phyloP scores from a whole-genome alignment of 1,140 invertebrate genomes.

The Nasonia vitripennis region DNA sequence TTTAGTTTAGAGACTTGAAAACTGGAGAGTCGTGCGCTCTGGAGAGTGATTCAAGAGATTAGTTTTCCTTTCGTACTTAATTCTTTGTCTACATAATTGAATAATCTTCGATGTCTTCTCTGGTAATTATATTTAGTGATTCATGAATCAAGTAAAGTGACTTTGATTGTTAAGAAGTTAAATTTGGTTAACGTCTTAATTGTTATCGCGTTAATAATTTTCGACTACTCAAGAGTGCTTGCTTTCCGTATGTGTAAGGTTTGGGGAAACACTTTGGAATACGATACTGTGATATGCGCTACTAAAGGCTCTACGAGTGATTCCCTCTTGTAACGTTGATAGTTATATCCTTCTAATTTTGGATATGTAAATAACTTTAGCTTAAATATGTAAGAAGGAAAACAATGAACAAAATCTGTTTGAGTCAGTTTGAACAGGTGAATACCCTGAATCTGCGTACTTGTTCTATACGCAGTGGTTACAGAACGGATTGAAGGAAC shows the following conservation, averaged over 20 bases:
- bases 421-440: conserved; percentile 16
- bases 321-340: conserved; percentile 50
- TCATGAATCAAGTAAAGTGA: background rate
- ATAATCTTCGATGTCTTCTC: background rate
- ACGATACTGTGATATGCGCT: conserved; percentile 74
- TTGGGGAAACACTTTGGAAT: conserved; percentile 61
- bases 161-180: background rate
- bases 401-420: conserved; percentile 12
- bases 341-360: conserved; percentile 40
- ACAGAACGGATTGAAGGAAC: conserved; percentile 41
- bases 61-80: conserved; percentile 4
- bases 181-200: background rate
- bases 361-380: conserved; percentile 60
- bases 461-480: conserved; percentile 1
- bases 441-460: background rate
- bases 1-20: background rate
- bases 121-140: background rate
- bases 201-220: background rate
- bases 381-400: conserved; percentile 45
- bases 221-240: conserved; percentile 30
- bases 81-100: background rate
- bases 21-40: conserved; percentile 20
- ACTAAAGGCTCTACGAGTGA: conserved; percentile 67
- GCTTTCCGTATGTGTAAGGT: conserved; percentile 18
- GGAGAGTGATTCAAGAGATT: conserved; percentile 1